phyloP scores from a whole-genome alignment of 1,140 invertebrate species.

The Pinna nobilis region DNA sequence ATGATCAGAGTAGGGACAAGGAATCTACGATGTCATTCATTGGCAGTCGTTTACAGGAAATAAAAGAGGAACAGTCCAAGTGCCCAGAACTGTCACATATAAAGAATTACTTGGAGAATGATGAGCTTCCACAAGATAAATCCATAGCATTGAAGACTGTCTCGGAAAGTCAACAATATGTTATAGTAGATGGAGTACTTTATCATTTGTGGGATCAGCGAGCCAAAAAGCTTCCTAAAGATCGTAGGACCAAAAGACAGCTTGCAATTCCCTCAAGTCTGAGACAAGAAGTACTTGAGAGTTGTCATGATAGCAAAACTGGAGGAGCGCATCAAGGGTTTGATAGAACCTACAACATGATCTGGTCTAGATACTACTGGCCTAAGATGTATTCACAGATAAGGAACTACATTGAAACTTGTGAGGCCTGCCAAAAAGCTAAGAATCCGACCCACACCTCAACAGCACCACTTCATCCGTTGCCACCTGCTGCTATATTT shows the following conservation, averaged over 20 bases:
- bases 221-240: background rate
- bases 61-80: too few species aligned
- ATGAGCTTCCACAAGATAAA: conserved; percentile 12
- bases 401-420: conserved; percentile 22
- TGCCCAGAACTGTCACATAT: conserved; percentile 2
- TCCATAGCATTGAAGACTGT: conserved; percentile 4
- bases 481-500: conserved; percentile 37
- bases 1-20: too few species aligned
- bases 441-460: background rate
- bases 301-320: conserved; percentile 30
- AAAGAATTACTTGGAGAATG: background rate
- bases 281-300: conserved; percentile 17
- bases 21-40: background rate
- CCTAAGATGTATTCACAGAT: conserved; percentile 38
- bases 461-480: conserved; percentile 16
- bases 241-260: conserved; percentile 1
- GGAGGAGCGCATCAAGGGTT: conserved; percentile 35
- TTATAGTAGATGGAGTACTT: conserved; percentile 25
- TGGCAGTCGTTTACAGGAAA: background rate
- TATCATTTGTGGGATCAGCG: conserved; percentile 19
- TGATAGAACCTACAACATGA: conserved; percentile 9
- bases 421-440: conserved; percentile 22
- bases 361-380: conserved; percentile 38
- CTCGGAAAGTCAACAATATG: conserved; percentile 19
- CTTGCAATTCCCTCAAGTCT: conserved; percentile 30